Evolutionary conservation across 2,888 invertebrate genomes (phyloP).

Genomic region (Agrochola litura): DNA sequence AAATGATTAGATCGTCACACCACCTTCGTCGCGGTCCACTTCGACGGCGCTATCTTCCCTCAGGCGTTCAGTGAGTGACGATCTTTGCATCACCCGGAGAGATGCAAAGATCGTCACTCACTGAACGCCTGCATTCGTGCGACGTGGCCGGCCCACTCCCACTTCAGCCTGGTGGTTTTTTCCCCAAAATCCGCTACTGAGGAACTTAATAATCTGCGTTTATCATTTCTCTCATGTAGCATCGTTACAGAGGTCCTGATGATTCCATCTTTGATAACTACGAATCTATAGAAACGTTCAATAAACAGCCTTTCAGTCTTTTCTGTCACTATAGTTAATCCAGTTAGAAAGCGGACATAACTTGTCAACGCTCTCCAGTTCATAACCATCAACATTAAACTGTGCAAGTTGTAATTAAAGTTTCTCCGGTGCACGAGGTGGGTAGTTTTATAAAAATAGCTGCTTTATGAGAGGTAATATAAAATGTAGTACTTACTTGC

Average conservation of each 20-base stretch:
- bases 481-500: conserved; percentile 5
- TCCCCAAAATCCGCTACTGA: not conserved
- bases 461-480: conserved; percentile 14
- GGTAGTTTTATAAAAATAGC: conserved; percentile 20
- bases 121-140: not conserved
- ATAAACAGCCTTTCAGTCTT: not conserved
- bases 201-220: not conserved
- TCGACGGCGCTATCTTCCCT: not conserved
- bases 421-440: conserved; percentile 38
- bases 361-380: conserved; percentile 43
- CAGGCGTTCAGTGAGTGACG: not conserved
- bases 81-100: no score
- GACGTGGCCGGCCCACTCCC: not conserved
- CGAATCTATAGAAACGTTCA: not conserved
- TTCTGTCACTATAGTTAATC: conserved; percentile 18
- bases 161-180: not conserved
- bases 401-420: conserved; percentile 31
- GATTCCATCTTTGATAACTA: no score
- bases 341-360: conserved; percentile 62
- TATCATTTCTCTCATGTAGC: not conserved
- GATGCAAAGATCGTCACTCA: no score
- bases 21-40: not conserved
- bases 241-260: not conserved
- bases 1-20: not conserved
- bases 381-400: conserved; percentile 16